phyloP scores from a whole-genome alignment of 2,797 vertebrate genomes.

The Oreochromis mossambicus region DNA sequence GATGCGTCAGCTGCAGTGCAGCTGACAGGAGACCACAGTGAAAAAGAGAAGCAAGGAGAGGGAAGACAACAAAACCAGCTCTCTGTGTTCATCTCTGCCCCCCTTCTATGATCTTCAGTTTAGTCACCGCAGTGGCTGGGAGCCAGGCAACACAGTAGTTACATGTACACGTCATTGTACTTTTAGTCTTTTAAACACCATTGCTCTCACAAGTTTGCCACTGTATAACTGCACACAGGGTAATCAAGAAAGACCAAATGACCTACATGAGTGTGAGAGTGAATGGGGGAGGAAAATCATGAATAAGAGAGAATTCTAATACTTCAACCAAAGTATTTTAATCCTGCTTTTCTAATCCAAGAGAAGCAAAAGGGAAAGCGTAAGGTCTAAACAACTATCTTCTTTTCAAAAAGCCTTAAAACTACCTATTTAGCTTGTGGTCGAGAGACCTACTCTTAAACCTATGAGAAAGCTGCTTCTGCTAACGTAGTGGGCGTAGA shows the following conservation, averaged over 20 bases:
- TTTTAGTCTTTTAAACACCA: constrained; percentile 35
- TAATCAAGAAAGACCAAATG: constrained; percentile 1
- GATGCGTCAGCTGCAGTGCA: not conserved
- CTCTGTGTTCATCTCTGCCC: constrained; percentile 17
- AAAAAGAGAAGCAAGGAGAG: constrained; percentile 5
- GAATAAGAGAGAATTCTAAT: constrained; percentile 4
- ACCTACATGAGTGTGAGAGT: not conserved
- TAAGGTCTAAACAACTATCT: not conserved
- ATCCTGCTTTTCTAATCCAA: not conserved
- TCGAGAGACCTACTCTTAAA: not conserved
- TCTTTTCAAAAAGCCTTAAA: constrained; percentile 57
- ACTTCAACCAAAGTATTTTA: constrained; percentile 11
- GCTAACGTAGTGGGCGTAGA: not conserved
- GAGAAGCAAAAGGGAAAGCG: not conserved
- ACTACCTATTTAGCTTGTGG: constrained; percentile 15
- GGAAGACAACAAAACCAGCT: constrained; percentile 5
- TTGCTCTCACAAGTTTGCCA: constrained; percentile 52
- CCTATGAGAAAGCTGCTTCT: constrained; percentile 15
- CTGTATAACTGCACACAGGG: constrained; percentile 28
- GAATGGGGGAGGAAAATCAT: not conserved
- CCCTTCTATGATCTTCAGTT: constrained; percentile 43
- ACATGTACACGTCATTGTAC: constrained; percentile 20
- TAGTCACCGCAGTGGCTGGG: constrained; percentile 35
- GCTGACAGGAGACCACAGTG: not conserved
- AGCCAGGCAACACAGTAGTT: constrained; percentile 40